Conservation (phyloP, 2,888 invertebrate species). For the Philaethria dido region DNA sequence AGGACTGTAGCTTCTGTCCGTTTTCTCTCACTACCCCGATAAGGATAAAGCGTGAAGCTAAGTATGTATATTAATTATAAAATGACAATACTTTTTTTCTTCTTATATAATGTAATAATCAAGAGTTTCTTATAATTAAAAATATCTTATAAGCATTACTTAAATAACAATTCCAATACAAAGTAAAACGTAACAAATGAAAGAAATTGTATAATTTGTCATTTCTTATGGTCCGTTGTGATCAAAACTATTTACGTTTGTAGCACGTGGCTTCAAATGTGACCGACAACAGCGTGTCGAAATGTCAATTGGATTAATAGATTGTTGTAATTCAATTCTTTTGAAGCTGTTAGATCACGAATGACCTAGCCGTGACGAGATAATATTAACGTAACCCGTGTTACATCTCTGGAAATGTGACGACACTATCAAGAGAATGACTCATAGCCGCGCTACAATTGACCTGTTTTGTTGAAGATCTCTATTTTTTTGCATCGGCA, state of each 20-base stretch:
- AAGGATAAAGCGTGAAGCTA: too few species aligned
- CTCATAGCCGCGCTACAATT: constrained; percentile 57
- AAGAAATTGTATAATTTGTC: not conserved
- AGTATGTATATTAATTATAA: too few species aligned
- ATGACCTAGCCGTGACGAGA: constrained; percentile 32
- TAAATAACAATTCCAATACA: not conserved
- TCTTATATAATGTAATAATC: not conserved
- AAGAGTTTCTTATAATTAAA: too few species aligned
- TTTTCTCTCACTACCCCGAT: too few species aligned
- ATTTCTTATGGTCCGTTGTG: constrained; percentile 10
- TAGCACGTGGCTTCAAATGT: constrained; percentile 16
- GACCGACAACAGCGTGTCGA: constrained; percentile 18
- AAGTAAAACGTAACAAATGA: not conserved
- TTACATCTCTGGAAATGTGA: constrained; percentile 69
- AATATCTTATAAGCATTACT: not conserved
- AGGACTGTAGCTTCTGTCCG: too few species aligned
- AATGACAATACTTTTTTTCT: too few species aligned
- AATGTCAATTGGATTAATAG: constrained; percentile 34
- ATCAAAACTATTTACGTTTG: constrained; percentile 1
- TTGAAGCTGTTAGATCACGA: constrained; percentile 28
- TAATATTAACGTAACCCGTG: constrained; percentile 43
- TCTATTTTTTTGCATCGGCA: constrained; percentile 62
- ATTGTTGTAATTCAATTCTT: constrained; percentile 19
- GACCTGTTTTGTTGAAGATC: constrained; percentile 53
- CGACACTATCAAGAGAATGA: constrained; percentile 70